Conservation (phyloP, 2,797 vertebrate species). For the Rhincodon typus region DNA sequence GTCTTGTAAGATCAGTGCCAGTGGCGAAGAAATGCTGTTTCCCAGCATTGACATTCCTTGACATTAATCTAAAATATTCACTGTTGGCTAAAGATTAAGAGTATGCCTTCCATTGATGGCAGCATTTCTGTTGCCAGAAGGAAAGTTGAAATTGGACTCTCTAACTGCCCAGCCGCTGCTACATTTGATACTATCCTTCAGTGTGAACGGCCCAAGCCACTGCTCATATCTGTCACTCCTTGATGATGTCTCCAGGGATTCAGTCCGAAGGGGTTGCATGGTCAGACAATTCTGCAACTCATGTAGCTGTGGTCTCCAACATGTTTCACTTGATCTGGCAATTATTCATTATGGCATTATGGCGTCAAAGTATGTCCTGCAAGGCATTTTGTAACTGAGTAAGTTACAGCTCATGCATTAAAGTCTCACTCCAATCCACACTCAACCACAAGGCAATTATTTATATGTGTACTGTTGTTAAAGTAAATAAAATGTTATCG, state of each 20-base stretch:
- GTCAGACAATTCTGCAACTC: not conserved
- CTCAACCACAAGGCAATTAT: not conserved
- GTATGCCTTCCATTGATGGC: not conserved
- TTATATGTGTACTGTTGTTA: not conserved
- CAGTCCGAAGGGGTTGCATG: constrained; percentile 2
- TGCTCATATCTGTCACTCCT: not conserved
- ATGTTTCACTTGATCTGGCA: not conserved
- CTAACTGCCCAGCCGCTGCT: not conserved
- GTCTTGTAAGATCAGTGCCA: not conserved
- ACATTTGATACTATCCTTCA: not conserved
- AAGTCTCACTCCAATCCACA: not conserved
- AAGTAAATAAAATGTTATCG: not conserved
- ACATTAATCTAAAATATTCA: not conserved
- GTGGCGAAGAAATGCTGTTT: constrained; percentile 8
- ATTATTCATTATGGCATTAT: not conserved
- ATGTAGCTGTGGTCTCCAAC: constrained; percentile 17
- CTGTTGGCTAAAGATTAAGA: not conserved
- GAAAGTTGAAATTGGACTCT: not conserved
- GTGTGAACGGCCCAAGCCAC: not conserved
- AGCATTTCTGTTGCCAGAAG: not conserved
- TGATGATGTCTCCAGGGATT: not conserved
- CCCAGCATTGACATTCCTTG: not conserved
- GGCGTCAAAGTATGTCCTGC: not conserved
- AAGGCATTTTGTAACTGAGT: not conserved
- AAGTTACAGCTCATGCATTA: not conserved